Base-by-base conservation (phyloP, 2,797 vertebrate species). In the Vespertilio murinus region DNA sequence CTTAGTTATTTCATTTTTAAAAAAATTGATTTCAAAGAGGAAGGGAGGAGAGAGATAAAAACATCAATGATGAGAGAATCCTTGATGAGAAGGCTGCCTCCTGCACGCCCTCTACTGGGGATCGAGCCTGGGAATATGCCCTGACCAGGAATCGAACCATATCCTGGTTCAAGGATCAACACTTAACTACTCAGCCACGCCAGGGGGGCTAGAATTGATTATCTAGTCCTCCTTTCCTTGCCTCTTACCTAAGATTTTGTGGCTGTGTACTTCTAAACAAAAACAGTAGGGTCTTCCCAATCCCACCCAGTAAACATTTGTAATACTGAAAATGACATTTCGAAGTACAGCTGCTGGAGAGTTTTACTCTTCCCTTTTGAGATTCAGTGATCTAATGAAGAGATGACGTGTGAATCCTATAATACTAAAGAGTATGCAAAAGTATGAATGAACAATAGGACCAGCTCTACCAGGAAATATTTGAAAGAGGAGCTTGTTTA, bases 401-500 rank as follows among this genome's bases (percentile, higher is more conserved):
- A 87, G 28, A n/a, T 67, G 59, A 85, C 14, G 22, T 23, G 6
- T 93, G 42, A 78, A 20, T 52, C 45, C 82, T 94, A 1, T 85
- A 54, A 52, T 78, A 64, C 30, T 88, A 85, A 52, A 95, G 42
- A 45, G 40, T 69, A 17, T 85, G 12, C 81, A 93, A 30, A 61
- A 88, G 40, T 64, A 38, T 73, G 54, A 93, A 82, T 93, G 70
- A 91, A 84, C 91, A 91, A 61, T 80, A 80, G 88, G 20, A 47
- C 94, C 71, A 94, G 74, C 69, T 71, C 73, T 56, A 61, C 59
- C 82, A 92, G 81, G 82, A 86, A 28, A 45, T 88, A 85, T 2
- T 75, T 92, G 89, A 92, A 95, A 91, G 78, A 94, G 47, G 54
- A 92, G 49, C 56, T 88, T 93, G 71, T 92, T 93, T 88, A 85